phyloP scores from a whole-genome alignment of 2,888 invertebrate species.

The Desoria tigrina region DNA sequence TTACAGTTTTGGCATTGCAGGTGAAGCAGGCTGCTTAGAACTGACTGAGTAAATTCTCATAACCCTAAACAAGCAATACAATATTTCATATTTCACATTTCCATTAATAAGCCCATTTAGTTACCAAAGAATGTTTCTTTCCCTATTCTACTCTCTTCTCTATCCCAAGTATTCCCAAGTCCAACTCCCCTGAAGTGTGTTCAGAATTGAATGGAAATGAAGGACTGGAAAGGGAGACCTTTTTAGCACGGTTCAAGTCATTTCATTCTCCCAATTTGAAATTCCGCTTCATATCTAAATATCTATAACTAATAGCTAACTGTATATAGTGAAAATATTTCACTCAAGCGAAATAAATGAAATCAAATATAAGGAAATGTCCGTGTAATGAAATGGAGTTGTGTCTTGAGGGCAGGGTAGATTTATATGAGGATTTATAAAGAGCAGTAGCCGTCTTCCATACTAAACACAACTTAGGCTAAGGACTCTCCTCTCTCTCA shows the following conservation, averaged over 20 bases:
- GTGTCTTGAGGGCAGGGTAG: slow-evolving; percentile 24
- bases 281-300: too few species aligned
- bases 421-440: slow-evolving; percentile 1
- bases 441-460: not conserved
- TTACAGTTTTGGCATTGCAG: not conserved
- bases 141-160: slow-evolving; percentile 4
- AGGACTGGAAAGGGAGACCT: too few species aligned
- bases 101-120: slow-evolving; percentile 42
- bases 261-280: not conserved
- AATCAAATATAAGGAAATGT: slow-evolving; percentile 28
- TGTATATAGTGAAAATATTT: slow-evolving; percentile 12
- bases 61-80: slow-evolving; percentile 6
- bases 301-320: too few species aligned
- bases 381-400: slow-evolving; percentile 31
- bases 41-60: slow-evolving; percentile 18
- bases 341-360: slow-evolving; percentile 30
- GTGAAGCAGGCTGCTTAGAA: not conserved
- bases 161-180: not conserved
- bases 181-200: too few species aligned
- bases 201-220: too few species aligned
- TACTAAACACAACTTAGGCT: not conserved
- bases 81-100: slow-evolving; percentile 42
- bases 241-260: slow-evolving; percentile 3
- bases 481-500: slow-evolving; percentile 24
- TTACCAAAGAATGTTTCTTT: slow-evolving; percentile 33